A percentile compares a stretch with the other conserved stretches of the same genome.
Conservation (phyloP, 1,140 invertebrate genomes). For the Drosophila lacertosa region DNA sequence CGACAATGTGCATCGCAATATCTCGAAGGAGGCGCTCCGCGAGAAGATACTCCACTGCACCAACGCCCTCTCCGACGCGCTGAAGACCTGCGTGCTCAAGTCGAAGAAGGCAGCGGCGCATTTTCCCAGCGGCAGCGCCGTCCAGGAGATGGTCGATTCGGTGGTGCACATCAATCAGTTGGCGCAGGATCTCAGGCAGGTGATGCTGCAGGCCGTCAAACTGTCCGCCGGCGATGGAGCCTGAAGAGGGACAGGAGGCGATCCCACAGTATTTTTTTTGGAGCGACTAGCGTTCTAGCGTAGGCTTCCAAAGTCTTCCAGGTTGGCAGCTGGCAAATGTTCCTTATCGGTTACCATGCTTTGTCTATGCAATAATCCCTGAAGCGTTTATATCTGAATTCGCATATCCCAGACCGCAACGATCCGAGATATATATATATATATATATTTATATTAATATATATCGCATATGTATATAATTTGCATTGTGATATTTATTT, state of each 20-base stretch:
- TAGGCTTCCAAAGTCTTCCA: constrained; percentile 63
- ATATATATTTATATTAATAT: not conserved
- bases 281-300: constrained; percentile 12
- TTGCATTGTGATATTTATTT: constrained; percentile 76
- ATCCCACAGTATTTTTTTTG: constrained; percentile 40
- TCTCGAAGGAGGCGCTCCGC: constrained; percentile 89
- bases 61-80: constrained; percentile 92
- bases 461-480: constrained; percentile 15
- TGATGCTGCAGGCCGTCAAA: constrained; percentile 86
- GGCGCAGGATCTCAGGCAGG: constrained; percentile 90
- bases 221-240: constrained; percentile 61
- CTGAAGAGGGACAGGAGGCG: constrained; percentile 20
- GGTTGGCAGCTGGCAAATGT: constrained; percentile 45
- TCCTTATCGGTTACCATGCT: constrained; percentile 45
- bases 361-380: constrained; percentile 33
- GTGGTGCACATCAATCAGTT: constrained; percentile 92
- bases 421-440: constrained; percentile 23
- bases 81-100: constrained; percentile 93
- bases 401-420: constrained; percentile 58
- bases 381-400: constrained; percentile 26
- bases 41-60: constrained; percentile 91
- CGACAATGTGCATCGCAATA: constrained; percentile 94
- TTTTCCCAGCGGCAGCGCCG: constrained; percentile 94
- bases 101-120: constrained; percentile 95
- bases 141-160: constrained; percentile 97